Conservation (phyloP, 1,140 invertebrate species). For the Branchinecta lynchi region DNA sequence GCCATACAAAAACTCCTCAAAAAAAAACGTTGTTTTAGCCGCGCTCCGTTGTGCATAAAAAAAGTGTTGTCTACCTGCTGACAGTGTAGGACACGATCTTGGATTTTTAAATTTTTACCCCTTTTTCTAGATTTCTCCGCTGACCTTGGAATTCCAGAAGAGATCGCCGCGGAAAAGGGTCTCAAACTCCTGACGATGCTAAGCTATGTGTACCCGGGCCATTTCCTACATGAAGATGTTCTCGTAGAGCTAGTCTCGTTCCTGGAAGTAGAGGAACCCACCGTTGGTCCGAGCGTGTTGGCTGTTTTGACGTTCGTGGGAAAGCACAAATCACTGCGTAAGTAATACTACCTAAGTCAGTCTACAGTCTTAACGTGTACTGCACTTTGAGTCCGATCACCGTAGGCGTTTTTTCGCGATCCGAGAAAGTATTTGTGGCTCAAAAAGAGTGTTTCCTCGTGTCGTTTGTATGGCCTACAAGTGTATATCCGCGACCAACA, state of each 20-base stretch:
- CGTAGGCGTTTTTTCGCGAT: no score
- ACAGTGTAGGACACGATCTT: not conserved
- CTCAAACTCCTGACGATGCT: slow-evolving; percentile 44
- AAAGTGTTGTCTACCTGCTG: no score
- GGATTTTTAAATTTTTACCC: not conserved
- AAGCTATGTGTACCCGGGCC: slow-evolving; percentile 77
- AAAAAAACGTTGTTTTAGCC: no score
- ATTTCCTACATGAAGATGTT: slow-evolving; percentile 75
- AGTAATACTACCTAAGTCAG: no score
- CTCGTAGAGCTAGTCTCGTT: slow-evolving; percentile 60
- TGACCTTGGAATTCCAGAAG: slow-evolving; percentile 14
- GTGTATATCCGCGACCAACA: no score
- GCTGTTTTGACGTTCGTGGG: slow-evolving; percentile 72
- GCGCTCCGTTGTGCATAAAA: no score
- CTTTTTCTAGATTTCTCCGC: slow-evolving; percentile 14
- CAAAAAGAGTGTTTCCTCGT: no score
- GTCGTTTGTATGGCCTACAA: no score
- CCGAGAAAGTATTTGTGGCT: no score
- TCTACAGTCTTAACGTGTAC: no score
- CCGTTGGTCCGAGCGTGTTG: slow-evolving; percentile 60
- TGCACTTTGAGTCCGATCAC: no score
- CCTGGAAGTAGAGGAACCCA: slow-evolving; percentile 54
- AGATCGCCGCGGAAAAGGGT: slow-evolving; percentile 23
- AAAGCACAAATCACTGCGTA: slow-evolving; percentile 61
- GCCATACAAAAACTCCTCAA: no score